Conservation (phyloP, 2,113 vertebrate species). For the Macquaria ambigua region DNA sequence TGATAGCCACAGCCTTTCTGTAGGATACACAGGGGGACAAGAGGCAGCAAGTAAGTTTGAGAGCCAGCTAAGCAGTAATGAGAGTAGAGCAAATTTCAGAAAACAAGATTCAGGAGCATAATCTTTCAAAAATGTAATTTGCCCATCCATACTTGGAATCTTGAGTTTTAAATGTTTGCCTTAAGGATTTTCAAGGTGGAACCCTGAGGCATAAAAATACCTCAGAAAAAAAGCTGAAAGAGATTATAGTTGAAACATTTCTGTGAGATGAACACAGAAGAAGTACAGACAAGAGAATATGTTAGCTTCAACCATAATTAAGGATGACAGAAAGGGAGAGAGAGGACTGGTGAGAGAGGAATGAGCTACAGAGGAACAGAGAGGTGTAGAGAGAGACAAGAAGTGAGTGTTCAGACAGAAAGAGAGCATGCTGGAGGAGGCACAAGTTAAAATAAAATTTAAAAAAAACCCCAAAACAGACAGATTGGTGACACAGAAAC, state of each 20-base stretch:
- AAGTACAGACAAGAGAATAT: background rate
- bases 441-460: background rate
- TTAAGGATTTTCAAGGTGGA: background rate
- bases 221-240: background rate
- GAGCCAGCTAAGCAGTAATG: background rate
- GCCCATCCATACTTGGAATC: background rate
- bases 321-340: constrained; percentile 2
- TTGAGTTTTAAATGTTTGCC: background rate
- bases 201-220: background rate
- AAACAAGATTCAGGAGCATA: background rate
- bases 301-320: constrained; percentile 7
- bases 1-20: constrained; percentile 99
- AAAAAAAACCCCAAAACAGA: background rate
- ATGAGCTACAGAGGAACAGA: background rate
- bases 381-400: background rate
- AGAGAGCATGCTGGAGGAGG: background rate
- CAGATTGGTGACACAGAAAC: background rate
- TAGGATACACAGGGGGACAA: constrained; percentile 33
- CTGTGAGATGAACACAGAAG: background rate
- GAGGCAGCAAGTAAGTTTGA: background rate
- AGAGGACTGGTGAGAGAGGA: background rate
- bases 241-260: background rate
- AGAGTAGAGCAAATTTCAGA: background rate
- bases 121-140: background rate
- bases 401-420: background rate